Conservation (phyloP, 2,113 vertebrate genomes). For the Zeus faber region DNA sequence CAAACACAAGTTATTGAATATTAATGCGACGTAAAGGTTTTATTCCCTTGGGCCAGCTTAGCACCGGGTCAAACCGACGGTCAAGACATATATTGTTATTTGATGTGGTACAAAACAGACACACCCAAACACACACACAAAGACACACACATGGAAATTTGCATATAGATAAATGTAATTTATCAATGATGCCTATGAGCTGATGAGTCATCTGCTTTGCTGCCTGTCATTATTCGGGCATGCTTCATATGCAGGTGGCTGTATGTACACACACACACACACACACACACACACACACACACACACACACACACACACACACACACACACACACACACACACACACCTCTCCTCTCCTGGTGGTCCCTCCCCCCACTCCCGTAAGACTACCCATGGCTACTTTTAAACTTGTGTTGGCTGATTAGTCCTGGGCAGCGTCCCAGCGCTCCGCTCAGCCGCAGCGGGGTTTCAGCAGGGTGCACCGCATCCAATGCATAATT, state of each 20-base stretch:
- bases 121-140: not conserved
- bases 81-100: not conserved
- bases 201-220: constrained; percentile 43
- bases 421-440: constrained; percentile 67
- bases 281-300: not conserved
- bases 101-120: constrained; percentile 8
- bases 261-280: constrained; percentile 19
- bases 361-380: constrained; percentile 24
- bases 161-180: not conserved
- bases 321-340: not conserved
- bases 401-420: constrained; percentile 66
- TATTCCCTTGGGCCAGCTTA: too few relatives aligned
- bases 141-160: not conserved
- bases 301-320: not conserved
- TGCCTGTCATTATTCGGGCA: constrained; percentile 46
- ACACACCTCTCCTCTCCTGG: not conserved
- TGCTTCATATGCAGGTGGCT: constrained; percentile 30
- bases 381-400: constrained; percentile 59
- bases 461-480: constrained; percentile 65
- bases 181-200: constrained; percentile 27
- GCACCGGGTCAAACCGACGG: constrained; percentile 5
- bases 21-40: too few relatives aligned
- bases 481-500: constrained; percentile 65
- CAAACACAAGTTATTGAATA: too few relatives aligned
- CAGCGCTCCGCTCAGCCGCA: constrained; percentile 60